Conservation (phyloP, 1,140 invertebrate genomes). For the Polyergus mexicanus region DNA sequence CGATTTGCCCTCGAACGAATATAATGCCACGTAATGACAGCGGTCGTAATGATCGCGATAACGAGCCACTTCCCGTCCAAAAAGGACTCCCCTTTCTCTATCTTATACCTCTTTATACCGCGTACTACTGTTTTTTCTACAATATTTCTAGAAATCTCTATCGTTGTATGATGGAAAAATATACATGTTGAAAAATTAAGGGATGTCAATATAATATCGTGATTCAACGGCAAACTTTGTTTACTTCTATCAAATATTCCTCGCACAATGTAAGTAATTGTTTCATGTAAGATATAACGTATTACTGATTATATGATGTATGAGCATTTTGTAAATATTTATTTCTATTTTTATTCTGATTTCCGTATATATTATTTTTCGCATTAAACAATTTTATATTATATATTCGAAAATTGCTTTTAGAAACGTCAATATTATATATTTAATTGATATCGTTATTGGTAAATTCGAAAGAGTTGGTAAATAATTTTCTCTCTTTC, state of each 20-base stretch:
- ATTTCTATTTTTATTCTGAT: not conserved
- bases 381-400: not conserved
- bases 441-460: not conserved
- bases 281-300: not conserved
- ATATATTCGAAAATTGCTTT: not conserved
- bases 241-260: not conserved
- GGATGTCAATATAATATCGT: not conserved
- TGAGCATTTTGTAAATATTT: not conserved
- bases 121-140: slow-evolving; percentile 11
- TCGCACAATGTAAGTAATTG: not conserved
- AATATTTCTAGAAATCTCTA: not conserved
- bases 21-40: slow-evolving; percentile 73
- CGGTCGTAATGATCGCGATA: slow-evolving; percentile 72
- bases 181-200: not conserved
- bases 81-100: slow-evolving; percentile 34
- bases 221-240: not conserved
- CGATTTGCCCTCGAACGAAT: slow-evolving; percentile 74
- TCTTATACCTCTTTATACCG: not conserved
- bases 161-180: not conserved
- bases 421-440: not conserved
- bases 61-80: slow-evolving; percentile 74
- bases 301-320: not conserved
- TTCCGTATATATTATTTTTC: not conserved
- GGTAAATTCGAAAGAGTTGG: not conserved
- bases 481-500: not conserved